Conservation (phyloP, 2,797 vertebrate species). For the Coluber constrictor region DNA sequence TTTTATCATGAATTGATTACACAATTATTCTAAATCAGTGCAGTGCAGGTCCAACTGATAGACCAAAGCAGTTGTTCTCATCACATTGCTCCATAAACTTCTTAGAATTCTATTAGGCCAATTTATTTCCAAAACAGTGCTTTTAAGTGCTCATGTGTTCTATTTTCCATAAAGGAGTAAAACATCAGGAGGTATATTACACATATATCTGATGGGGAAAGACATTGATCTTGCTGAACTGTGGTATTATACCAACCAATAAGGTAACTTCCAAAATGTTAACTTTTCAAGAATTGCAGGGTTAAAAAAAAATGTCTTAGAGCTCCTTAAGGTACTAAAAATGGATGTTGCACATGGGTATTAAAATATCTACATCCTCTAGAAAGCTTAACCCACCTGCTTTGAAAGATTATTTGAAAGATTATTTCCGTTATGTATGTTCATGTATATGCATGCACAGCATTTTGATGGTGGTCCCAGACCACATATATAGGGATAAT, state of each 20-base stretch:
- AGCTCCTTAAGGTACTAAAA: not conserved
- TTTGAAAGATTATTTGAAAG: not conserved
- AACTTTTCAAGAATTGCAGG: not conserved
- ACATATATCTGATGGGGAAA: not conserved
- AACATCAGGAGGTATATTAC: not conserved
- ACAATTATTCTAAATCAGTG: not conserved
- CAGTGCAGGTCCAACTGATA: not conserved
- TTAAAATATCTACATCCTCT: not conserved
- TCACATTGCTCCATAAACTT: not conserved
- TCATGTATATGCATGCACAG: not conserved
- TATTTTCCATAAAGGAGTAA: not conserved
- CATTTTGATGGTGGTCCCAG: not conserved
- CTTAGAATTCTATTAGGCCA: not conserved
- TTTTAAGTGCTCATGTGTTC: not conserved
- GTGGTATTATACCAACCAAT: not conserved
- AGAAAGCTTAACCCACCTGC: not conserved
- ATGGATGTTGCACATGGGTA: not conserved
- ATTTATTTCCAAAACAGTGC: not conserved
- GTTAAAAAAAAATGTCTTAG: not conserved
- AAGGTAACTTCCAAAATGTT: not conserved
- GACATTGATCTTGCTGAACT: not conserved
- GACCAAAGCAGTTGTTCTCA: not conserved
- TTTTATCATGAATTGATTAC: not conserved
- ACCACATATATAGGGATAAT: not conserved
- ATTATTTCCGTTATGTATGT: not conserved